Evolutionary conservation across 1,140 invertebrate species (phyloP).

Genomic region (Drosophila punjabiensis): DNA sequence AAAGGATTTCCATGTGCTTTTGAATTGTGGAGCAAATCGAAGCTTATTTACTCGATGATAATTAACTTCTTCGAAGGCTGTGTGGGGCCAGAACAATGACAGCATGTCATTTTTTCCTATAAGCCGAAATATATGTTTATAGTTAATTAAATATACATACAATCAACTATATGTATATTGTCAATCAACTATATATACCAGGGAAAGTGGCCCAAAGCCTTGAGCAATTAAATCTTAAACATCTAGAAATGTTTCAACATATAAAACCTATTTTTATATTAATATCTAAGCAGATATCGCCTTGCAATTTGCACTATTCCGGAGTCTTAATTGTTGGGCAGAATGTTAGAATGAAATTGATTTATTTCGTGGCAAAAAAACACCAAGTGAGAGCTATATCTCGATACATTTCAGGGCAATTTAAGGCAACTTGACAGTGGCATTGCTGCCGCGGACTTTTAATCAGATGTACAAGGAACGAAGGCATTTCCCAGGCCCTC

Average conservation of each 20-base stretch:
- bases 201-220: neutral
- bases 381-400: slow-evolving; percentile 1
- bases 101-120: neutral
- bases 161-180: no score
- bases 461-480: slow-evolving; percentile 12
- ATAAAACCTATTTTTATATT: neutral
- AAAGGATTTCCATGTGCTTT: slow-evolving; percentile 1
- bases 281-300: neutral
- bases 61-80: neutral
- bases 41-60: neutral
- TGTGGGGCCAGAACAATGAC: neutral
- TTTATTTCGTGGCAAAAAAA: slow-evolving; percentile 15
- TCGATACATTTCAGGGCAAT: slow-evolving; percentile 12
- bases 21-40: slow-evolving; percentile 1
- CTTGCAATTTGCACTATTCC: neutral
- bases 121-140: neutral
- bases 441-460: slow-evolving; percentile 29
- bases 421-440: slow-evolving; percentile 45
- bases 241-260: neutral
- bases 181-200: neutral
- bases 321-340: neutral
- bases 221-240: neutral
- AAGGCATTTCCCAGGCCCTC: neutral
- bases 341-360: slow-evolving; percentile 12
- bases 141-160: no score